phyloP scores from a whole-genome alignment of 2,113 vertebrate species.

The Pandion haliaetus region DNA sequence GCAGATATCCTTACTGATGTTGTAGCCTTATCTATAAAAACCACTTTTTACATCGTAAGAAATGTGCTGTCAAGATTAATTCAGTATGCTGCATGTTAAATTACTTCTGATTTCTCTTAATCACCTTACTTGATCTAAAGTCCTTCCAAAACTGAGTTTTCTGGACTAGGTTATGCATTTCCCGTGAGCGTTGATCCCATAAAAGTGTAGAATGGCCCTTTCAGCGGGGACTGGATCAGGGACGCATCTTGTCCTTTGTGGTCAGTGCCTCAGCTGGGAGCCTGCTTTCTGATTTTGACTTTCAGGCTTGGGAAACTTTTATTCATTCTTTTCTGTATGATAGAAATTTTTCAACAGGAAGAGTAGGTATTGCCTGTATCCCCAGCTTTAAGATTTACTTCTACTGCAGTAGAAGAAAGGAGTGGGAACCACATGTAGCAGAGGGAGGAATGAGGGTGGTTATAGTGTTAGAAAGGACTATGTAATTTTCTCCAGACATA shows the following conservation, averaged over 20 bases:
- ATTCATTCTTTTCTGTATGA: background rate
- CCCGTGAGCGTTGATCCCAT: background rate
- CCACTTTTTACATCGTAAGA: background rate
- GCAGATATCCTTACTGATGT: background rate
- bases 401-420: background rate
- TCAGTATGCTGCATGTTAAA: background rate
- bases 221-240: background rate
- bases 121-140: background rate
- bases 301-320: background rate
- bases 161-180: background rate
- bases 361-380: background rate
- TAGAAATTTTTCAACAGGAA: background rate
- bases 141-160: background rate
- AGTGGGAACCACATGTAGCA: background rate
- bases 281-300: background rate
- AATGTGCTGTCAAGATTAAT: background rate
- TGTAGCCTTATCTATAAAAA: background rate
- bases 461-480: background rate
- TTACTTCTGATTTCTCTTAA: background rate
- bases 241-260: background rate
- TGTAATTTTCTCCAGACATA: background rate
- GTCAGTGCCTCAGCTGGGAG: background rate
- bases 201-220: background rate
- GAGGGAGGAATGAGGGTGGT: background rate
- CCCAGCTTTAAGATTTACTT: background rate